Conservation (phyloP, 2,888 invertebrate genomes). For the Oscheius sp. region DNA sequence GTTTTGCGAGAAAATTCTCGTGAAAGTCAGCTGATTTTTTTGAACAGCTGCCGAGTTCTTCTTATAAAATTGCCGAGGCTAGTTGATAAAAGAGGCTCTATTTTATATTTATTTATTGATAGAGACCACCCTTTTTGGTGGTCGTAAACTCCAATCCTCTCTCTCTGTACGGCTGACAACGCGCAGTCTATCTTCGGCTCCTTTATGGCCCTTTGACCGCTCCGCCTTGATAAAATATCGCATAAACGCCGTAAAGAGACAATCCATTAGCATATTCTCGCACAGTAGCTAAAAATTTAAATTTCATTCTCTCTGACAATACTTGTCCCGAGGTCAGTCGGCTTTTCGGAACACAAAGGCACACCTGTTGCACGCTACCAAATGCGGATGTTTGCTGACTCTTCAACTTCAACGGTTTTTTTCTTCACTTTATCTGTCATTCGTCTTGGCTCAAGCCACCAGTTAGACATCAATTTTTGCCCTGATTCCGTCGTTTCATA, state of each 20-base stretch:
- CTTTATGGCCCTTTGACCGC: slow-evolving; percentile 29
- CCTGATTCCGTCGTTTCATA: slow-evolving; percentile 11
- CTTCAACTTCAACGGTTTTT: too few relatives aligned
- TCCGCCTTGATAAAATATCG: slow-evolving; percentile 27
- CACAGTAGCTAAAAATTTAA: neutral
- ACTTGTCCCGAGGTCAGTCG: neutral
- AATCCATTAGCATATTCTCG: slow-evolving; percentile 16
- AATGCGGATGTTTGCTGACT: too few relatives aligned
- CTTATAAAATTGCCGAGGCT: too few relatives aligned
- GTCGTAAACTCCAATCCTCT: slow-evolving; percentile 8
- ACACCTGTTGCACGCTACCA: neutral
- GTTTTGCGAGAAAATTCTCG: neutral
- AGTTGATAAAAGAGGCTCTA: too few relatives aligned
- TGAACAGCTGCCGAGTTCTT: too few relatives aligned
- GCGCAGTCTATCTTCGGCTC: slow-evolving; percentile 14
- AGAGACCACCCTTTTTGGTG: neutral
- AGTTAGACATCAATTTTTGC: neutral
- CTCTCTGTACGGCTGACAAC: neutral
- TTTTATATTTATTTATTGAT: neutral
- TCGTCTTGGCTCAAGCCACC: too few relatives aligned
- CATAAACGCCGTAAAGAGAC: too few relatives aligned
- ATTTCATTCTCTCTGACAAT: too few relatives aligned
- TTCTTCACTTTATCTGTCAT: too few relatives aligned
- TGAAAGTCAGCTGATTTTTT: too few relatives aligned
- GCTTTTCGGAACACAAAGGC: neutral